Base-by-base conservation (phyloP, 2,797 vertebrate species). In the Cygnus olor region DNA sequence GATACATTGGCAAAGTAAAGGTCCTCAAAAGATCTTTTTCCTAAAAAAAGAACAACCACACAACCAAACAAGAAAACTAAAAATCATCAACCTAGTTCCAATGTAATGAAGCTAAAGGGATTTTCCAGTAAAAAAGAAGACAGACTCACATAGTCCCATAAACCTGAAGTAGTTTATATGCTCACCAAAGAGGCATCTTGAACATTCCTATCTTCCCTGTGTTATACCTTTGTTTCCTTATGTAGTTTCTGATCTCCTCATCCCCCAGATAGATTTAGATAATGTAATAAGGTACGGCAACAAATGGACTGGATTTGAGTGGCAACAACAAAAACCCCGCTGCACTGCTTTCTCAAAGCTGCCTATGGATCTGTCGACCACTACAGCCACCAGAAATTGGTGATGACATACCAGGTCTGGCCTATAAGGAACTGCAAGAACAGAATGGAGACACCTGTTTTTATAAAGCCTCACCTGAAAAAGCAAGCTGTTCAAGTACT, bases 391-490 rank as follows among this genome's bases (percentile, higher is more conserved):
- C 44, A 66, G 32, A 70, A 87, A 63, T 16, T 10, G 14, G 42
- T 63, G 54, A 79, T 54, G 58, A 69, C 42, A 25, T 36, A 78
- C 4, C n/a, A 85, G 32, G 58, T 65, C 12, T 81, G 25, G 9
- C 80, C 66, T 72, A 79, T 13, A 53, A 74, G 57, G 14, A 88
- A 81, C 36, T 60, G 58, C n/a, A 79, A 79, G 27, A 54, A 69
- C 47, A 78, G 5, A 88, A 27, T 32, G 6, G n/a, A 92, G 89
- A 90, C 24, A 44, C 38, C 72, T 80, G 51, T 69, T 92, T 89
- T 92, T 73, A 66, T 56, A 81, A 53, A 89, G 30, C 30, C 73
- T 88, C 56, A 96, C 64, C 76, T 94, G 82, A 58, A 92, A 89
- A 85, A 96, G 53, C 25, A 66, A 69, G 56, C 25, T 81, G 42